These are phyloP conservation scores for Spheniscus humboldti DNA, from an alignment of 2,797 vertebrate genomes.

Conservation along the genomic window DNA sequence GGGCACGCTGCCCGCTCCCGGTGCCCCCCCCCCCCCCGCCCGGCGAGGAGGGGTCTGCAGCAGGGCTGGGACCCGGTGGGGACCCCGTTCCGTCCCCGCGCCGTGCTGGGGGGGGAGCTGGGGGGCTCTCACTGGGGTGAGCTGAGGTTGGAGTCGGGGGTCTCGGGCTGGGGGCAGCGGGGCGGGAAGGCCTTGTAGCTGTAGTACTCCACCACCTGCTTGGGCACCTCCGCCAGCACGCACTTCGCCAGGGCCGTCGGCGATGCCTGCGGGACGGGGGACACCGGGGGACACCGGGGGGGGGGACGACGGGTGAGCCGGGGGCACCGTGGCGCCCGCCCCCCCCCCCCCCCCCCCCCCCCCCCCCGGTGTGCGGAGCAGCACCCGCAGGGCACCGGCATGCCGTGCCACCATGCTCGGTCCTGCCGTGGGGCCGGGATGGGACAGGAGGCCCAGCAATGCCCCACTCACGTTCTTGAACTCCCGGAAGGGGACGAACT, in stretches of 20 bases:
- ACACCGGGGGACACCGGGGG: not conserved
- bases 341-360: too few species aligned
- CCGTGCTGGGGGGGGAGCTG: accelerated
- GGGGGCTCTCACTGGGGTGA: conserved; percentile 74
- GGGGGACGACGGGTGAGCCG: not conserved
- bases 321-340: accelerated
- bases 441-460: accelerated
- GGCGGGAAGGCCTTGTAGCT: conserved; percentile 90
- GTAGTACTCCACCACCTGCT: conserved; percentile 94
- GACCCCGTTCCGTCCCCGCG: accelerated
- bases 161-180: conserved; percentile 72
- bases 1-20: accelerated
- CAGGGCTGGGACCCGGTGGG: accelerated
- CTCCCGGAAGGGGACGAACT: conserved; percentile 94
- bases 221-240: conserved; percentile 92
- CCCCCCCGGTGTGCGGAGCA: accelerated
- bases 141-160: conserved; percentile 78
- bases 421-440: not conserved
- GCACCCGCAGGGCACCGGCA: accelerated
- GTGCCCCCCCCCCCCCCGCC: not conserved
- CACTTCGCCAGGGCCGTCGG: conserved; percentile 93
- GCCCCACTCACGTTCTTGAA: conserved; percentile 89
- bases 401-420: accelerated
- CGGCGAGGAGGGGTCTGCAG: not conserved
- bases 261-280: conserved; percentile 79